Percentiles rank a stretch among this genome's conserved stretches.
phyloP scores from a whole-genome alignment of 2,888 invertebrate genomes.

The Diploptera punctata region DNA sequence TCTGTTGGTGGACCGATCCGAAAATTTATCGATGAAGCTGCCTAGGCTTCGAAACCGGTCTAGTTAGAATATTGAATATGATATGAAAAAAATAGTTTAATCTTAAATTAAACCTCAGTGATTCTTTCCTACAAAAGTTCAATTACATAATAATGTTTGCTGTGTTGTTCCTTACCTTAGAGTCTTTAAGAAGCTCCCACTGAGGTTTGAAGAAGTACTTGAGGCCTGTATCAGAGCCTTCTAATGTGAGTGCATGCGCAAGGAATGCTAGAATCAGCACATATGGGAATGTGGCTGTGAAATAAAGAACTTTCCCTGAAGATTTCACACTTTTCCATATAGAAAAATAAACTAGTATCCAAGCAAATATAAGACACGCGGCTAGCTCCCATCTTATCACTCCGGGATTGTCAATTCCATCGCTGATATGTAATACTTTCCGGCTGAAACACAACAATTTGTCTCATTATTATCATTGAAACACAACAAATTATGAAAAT shows the following conservation, averaged over 20 bases:
- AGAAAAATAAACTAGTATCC: conserved; percentile 95
- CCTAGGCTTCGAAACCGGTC: too few species aligned
- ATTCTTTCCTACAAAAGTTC: too few species aligned
- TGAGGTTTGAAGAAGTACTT: conserved; percentile 87
- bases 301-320: conserved; percentile 90
- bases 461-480: too few species aligned
- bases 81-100: too few species aligned
- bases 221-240: conserved; percentile 86
- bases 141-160: too few species aligned
- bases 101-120: too few species aligned
- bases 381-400: conserved; percentile 87
- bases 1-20: too few species aligned
- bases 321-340: conserved; percentile 96
- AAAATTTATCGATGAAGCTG: too few species aligned
- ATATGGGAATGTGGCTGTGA: conserved; percentile 93
- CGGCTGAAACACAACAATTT: too few species aligned
- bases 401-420: conserved; percentile 83
- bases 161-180: conserved; percentile 64
- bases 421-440: conserved; percentile 84
- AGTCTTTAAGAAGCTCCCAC: conserved; percentile 81
- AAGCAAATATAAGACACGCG: conserved; percentile 87
- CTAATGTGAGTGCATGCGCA: conserved; percentile 86
- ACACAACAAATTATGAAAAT: too few species aligned
- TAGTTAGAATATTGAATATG: too few species aligned
- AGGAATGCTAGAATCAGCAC: conserved; percentile 85